Percentiles rank a stretch among this genome's conserved stretches.
Conservation (phyloP, 2,113 vertebrate species). For the Seriola quinqueradiata region DNA sequence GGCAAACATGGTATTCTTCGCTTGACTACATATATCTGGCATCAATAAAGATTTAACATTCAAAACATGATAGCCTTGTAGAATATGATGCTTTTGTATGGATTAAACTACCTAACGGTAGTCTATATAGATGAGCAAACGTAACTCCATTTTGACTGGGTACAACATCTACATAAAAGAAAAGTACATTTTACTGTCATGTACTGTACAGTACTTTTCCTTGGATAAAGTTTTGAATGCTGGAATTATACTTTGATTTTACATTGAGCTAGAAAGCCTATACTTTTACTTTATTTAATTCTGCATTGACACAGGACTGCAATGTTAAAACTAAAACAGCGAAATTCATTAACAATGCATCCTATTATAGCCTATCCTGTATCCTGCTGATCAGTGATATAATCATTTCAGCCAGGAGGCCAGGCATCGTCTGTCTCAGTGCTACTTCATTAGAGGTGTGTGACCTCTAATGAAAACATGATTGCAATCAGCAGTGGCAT, state of each 20-base stretch:
- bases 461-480: constrained; percentile 66
- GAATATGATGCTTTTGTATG: neutral
- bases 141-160: neutral
- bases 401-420: constrained; percentile 22
- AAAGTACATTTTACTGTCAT: too few relatives aligned
- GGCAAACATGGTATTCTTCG: neutral
- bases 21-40: neutral
- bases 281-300: neutral
- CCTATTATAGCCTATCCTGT: neutral
- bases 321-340: neutral
- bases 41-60: too few relatives aligned
- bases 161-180: too few relatives aligned
- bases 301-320: neutral
- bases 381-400: constrained; percentile 18
- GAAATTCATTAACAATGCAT: neutral
- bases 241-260: neutral
- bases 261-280: neutral
- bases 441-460: constrained; percentile 56
- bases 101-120: neutral
- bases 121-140: neutral
- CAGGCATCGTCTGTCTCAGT: constrained; percentile 33
- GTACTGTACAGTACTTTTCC: neutral
- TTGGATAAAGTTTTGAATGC: neutral
- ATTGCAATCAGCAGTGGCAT: constrained; percentile 60
- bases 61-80: neutral